Percentiles rank a stretch among this genome's conserved stretches.
Conservation (phyloP, 2,888 invertebrate species). For the Acronicta psi region DNA sequence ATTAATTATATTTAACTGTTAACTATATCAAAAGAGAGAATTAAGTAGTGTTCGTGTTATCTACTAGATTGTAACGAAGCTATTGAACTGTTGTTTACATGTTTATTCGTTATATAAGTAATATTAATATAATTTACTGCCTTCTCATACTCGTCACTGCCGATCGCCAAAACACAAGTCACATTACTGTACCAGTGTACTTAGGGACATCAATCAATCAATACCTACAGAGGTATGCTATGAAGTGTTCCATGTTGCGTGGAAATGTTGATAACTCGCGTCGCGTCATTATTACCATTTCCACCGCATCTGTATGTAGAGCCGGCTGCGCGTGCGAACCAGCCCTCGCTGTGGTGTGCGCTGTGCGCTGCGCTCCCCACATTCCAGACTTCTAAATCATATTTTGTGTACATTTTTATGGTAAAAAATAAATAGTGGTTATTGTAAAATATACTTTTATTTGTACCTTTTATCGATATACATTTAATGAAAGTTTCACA, state of each 20-base stretch:
- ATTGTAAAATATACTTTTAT: conserved; percentile 73
- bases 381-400: conserved; percentile 51
- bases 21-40: conserved; percentile 43
- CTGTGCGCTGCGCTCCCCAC: conserved; percentile 17
- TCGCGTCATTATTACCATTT: background rate
- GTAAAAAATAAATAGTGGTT: conserved; percentile 67
- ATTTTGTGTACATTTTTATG: conserved; percentile 63
- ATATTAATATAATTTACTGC: conserved; percentile 12
- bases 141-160: background rate
- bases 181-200: no score
- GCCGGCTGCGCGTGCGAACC: conserved; percentile 2
- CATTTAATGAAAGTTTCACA: conserved; percentile 62
- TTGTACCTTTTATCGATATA: conserved; percentile 65
- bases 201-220: no score
- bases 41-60: conserved; percentile 32
- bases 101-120: conserved; percentile 6
- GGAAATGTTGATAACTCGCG: no score
- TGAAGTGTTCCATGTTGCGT: background rate
- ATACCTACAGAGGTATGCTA: no score
- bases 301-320: background rate
- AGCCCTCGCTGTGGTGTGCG: background rate
- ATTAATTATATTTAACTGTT: conserved; percentile 26
- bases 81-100: conserved; percentile 28
- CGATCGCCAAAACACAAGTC: no score
- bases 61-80: conserved; percentile 29